Evolutionary conservation across 2,888 invertebrate species (phyloP), one percentile per base, ranked within the genome.

Genomic region (Slavum lentiscoides): DNA sequence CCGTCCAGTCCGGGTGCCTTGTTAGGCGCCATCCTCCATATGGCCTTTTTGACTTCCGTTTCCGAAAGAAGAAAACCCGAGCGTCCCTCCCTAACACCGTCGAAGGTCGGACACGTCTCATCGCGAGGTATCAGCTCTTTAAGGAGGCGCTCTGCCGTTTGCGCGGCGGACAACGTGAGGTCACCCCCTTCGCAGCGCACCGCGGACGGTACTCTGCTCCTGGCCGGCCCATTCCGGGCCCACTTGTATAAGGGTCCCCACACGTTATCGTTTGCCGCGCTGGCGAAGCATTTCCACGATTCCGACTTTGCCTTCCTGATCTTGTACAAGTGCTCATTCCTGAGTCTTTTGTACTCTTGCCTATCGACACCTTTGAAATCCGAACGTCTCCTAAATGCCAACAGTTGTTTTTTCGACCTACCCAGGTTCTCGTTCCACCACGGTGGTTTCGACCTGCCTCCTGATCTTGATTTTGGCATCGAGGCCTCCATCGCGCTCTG

Each of bases 11-110:
- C 64, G 30, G 74, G 49, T 21, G 62, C 74, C 21, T 49, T 74
- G 62, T 74, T 74, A 11, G 73, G 73, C 1, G 62, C 74, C 62
- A 74, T 74, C 62, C 74, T 74, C 74, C 74, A 74, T 8, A 74
- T n/a, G 15, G 62, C 74, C 30, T n/a, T 11, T 43, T 15, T 62
- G 7, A 62, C 73, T 9, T 62, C 62, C 0, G 5, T 7, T 6
- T 49, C 62, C 49, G 62, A 5, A 0, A 72, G 30, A 21, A 11
- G 21, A 0, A 21, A 39, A 6, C 58, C 53, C 58, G 6, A 19
- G 37, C 72, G n/a, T 1, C 39, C 72, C 0, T 3, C n/a, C 13
- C 7, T 21, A 13, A 3, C 21, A 0, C 0, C 1, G 0, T 21
- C 58, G 37, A 70, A 58, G 17, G 13, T 1, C 0, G 58, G 58